A percentile compares a stretch with the other conserved stretches of the same genome.
Evolutionary conservation across 2,888 invertebrate genomes (phyloP).

Genomic region (Drosophila kokeensis): DNA sequence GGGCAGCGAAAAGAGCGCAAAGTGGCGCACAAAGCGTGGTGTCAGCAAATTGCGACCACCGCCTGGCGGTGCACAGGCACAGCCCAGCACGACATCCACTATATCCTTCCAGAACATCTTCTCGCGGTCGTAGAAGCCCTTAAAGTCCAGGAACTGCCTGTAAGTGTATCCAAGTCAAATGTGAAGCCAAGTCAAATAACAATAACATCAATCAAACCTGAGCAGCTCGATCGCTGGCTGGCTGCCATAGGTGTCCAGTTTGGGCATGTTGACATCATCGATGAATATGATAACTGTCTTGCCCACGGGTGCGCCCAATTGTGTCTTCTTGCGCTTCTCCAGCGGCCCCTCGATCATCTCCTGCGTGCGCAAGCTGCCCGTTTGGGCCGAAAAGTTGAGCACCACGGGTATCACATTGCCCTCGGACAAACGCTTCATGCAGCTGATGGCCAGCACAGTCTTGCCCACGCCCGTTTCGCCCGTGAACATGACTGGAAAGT

Average conservation of each 20-base stretch:
- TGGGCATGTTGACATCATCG: conserved; percentile 97
- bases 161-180: conserved; percentile 4
- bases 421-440: conserved; percentile 88
- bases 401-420: conserved; percentile 90
- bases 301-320: conserved; percentile 93
- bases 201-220: conserved; percentile 85
- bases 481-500: conserved; percentile 94
- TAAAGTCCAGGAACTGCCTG: conserved; percentile 84
- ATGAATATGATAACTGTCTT: conserved; percentile 94
- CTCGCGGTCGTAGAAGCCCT: conserved; percentile 94
- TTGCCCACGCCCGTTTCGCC: conserved; percentile 97
- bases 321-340: conserved; percentile 92
- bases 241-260: conserved; percentile 93
- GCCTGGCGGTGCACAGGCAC: conserved; percentile 96
- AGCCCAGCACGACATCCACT: conserved; percentile 93
- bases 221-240: conserved; percentile 96
- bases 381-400: conserved; percentile 96
- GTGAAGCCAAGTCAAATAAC: background rate
- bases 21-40: conserved; percentile 92
- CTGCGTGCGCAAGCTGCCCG: conserved; percentile 92
- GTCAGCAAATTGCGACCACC: conserved; percentile 95
- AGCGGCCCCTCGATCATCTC: conserved; percentile 93
- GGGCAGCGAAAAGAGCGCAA: conserved; percentile 93
- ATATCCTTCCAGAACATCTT: conserved; percentile 95
- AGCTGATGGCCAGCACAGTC: conserved; percentile 92